A percentile compares a stretch with the other conserved stretches of the same genome.
These are phyloP conservation scores for Cepaea nemoralis DNA, from an alignment of 1,140 invertebrate species.

Conservation along the genomic window DNA sequence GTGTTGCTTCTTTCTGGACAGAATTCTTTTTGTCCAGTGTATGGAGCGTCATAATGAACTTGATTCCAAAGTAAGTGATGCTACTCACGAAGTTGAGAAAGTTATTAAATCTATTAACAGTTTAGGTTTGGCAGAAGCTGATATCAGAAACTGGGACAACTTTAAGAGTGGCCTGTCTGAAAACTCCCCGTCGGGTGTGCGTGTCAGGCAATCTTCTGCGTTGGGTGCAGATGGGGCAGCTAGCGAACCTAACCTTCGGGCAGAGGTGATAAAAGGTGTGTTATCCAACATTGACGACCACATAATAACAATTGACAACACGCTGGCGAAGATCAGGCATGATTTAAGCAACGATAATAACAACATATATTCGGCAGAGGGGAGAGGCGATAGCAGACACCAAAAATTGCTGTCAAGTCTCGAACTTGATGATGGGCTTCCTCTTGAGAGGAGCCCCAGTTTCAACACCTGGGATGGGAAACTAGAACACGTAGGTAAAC, in stretches of 20 bases:
- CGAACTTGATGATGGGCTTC: not conserved
- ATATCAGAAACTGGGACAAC: not conserved
- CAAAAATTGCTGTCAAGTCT: not conserved
- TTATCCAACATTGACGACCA: not conserved
- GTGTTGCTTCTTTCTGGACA: not conserved
- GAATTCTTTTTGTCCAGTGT: not conserved
- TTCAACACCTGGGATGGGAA: not conserved
- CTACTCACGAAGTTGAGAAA: not conserved
- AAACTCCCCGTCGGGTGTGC: not conserved
- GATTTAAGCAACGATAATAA: not conserved
- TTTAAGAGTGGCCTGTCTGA: not conserved
- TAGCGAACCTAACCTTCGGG: not conserved
- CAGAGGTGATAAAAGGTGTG: not conserved
- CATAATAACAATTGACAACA: not conserved
- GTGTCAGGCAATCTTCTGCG: not conserved
- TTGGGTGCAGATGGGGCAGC: too few relatives aligned
- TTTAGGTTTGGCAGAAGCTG: not conserved
- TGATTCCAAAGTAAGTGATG: not conserved
- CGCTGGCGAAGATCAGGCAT: not conserved
- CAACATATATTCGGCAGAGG: not conserved
- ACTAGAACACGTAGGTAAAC: not conserved
- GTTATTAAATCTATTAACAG: not conserved
- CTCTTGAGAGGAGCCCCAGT: not conserved
- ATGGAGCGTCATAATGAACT: not conserved
- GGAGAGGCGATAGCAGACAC: too few relatives aligned